phyloP scores from a whole-genome alignment of 1,140 invertebrate species.

The Acromyrmex charruanus region DNA sequence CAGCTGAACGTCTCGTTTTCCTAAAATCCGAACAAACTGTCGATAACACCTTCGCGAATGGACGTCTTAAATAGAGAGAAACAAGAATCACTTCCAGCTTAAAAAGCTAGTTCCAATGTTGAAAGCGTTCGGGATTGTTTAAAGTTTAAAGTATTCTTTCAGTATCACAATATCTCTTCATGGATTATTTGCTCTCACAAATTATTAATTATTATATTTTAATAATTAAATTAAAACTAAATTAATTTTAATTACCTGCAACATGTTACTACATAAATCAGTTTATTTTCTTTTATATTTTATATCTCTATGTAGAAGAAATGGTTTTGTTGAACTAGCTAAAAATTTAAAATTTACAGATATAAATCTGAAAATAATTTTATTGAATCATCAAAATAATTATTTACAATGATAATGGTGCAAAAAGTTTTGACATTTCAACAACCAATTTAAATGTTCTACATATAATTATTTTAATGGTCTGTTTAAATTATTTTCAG shows the following conservation, averaged over 20 bases:
- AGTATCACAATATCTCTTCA: neutral
- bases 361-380: too few relatives aligned
- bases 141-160: neutral
- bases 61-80: neutral
- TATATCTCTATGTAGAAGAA: neutral
- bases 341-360: too few relatives aligned
- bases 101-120: neutral
- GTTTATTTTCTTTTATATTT: neutral
- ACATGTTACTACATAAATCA: neutral
- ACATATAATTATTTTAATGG: too few relatives aligned
- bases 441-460: too few relatives aligned
- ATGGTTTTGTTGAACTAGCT: too few relatives aligned
- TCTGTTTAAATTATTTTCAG: too few relatives aligned
- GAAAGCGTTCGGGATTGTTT: neutral
- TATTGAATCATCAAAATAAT: too few relatives aligned
- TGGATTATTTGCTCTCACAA: neutral
- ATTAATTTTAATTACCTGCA: neutral
- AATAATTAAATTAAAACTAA: neutral
- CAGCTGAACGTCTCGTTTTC: constrained; percentile 83
- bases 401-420: too few relatives aligned
- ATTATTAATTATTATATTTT: neutral
- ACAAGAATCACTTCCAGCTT: neutral
- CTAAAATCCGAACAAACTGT: constrained; percentile 57
- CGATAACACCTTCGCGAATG: neutral
- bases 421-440: too few relatives aligned